Evolutionary conservation across 2,888 invertebrate species (phyloP), one percentile per base, ranked within the genome.

Genomic region (Cacoxenus indagator): DNA sequence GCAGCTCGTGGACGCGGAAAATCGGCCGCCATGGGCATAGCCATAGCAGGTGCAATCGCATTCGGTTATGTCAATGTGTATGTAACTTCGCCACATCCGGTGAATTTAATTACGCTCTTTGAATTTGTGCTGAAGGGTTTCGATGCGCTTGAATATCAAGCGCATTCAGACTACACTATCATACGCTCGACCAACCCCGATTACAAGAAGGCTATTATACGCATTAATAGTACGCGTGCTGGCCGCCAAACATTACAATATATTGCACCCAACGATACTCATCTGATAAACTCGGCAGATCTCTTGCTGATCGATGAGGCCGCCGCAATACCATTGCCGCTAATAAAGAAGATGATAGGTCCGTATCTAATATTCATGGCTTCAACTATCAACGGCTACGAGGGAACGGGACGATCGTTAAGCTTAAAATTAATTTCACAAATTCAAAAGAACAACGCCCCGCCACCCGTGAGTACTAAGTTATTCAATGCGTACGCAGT

Each of bases 1-100:
- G 99, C 99, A 19, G 95, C 97, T 4, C 92, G 99, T 89, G 99
- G 99, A 45, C 91, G 99, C 67, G 99, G 99, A 75, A 99, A 99
- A 90, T 99, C 99, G 0, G 99, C 99, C 0, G 96, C 98, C 3
- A 90, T 99, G 54, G 99, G 99, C 0, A 90, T 99, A 22, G 93
- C 98, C 0, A 93, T 99, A 17, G 94, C 96, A 8, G 95, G 94
- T 0, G 94, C 96, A 0, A 91, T 96, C 2, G 93, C 95, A 0
- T 93, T 95, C 79, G 93, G 94, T 26, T 91, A 91, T 83, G 94
- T 96, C 0, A 97, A 96, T 85, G 93, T 97, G 70, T 99, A 97
- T 89, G 97, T 99, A 45, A 98, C 99, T 0, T 97, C 98, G 66
- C 99, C 99, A 0, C 96, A 96, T 86, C 99, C 99, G 0, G 99